Conservation (phyloP, 2,888 invertebrate genomes). For the Mesorhabditis sp. region DNA sequence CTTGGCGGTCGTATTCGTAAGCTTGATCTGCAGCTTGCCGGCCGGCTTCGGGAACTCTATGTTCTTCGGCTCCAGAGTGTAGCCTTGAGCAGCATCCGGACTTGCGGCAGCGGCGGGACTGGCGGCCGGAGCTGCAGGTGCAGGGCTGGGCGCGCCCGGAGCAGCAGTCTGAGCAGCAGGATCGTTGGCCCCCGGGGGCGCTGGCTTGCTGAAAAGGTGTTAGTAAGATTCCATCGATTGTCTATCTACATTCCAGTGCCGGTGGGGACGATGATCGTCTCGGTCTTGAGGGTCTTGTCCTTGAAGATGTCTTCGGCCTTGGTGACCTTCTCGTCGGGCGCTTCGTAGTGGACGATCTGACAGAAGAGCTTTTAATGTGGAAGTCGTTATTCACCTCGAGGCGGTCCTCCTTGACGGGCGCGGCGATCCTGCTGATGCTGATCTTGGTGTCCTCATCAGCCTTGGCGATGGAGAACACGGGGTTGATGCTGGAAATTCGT, state of each 20-base stretch:
- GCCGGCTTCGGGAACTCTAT: background rate
- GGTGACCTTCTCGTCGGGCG: too few relatives aligned
- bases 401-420: too few relatives aligned
- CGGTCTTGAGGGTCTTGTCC: too few relatives aligned
- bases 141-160: background rate
- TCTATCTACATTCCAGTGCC: background rate
- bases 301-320: too few relatives aligned
- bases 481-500: background rate
- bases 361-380: too few relatives aligned
- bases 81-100: background rate
- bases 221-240: background rate
- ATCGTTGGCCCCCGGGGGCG: background rate
- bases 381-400: too few relatives aligned
- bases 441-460: background rate
- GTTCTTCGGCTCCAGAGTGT: background rate
- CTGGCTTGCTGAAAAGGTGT: background rate
- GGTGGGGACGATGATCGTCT: too few relatives aligned
- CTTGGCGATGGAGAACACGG: background rate
- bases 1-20: background rate
- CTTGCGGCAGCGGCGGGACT: background rate
- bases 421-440: too few relatives aligned
- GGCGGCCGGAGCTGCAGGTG: background rate
- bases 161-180: background rate
- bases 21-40: background rate
- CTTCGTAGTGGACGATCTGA: too few relatives aligned